phyloP scores from a whole-genome alignment of 2,888 invertebrate species.

The Nephrotoma appendiculata region DNA sequence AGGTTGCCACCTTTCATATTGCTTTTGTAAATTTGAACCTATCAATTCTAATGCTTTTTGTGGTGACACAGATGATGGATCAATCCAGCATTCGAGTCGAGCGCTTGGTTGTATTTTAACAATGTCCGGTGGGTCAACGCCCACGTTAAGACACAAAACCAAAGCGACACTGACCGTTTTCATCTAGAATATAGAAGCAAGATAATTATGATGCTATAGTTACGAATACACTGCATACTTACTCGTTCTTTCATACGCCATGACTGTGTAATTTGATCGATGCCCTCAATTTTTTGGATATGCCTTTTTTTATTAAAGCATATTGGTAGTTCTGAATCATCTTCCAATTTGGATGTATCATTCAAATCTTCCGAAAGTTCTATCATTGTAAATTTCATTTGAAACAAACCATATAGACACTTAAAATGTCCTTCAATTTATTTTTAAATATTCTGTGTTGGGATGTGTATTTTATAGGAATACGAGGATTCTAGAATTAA shows the following conservation, averaged over 20 bases:
- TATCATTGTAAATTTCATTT: slow-evolving; percentile 3
- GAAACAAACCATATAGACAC: neutral
- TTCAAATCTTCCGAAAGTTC: slow-evolving; percentile 5
- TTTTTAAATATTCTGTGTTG: neutral
- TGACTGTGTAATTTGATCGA: slow-evolving; percentile 51
- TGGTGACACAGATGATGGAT: slow-evolving; percentile 76
- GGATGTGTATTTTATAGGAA: neutral
- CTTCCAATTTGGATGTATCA: slow-evolving; percentile 1
- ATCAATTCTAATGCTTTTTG: slow-evolving; percentile 87
- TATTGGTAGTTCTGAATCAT: slow-evolving; percentile 18
- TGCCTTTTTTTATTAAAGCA: slow-evolving; percentile 36
- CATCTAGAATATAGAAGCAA: slow-evolving; percentile 50
- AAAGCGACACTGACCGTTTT: slow-evolving; percentile 98
- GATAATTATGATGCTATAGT: neutral
- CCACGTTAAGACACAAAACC: slow-evolving; percentile 93
- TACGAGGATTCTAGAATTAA: neutral
- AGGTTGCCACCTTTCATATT: slow-evolving; percentile 98
- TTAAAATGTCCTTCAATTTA: neutral
- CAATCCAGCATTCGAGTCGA: slow-evolving; percentile 92
- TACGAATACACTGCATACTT: slow-evolving; percentile 15
- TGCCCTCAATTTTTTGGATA: slow-evolving; percentile 53
- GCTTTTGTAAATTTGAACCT: slow-evolving; percentile 79
- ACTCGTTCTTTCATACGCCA: slow-evolving; percentile 92
- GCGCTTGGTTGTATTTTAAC: slow-evolving; percentile 96
- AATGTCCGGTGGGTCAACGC: slow-evolving; percentile 98